Evolutionary conservation across 2,797 vertebrate genomes (phyloP).

Genomic region (Pristis pectinata): DNA sequence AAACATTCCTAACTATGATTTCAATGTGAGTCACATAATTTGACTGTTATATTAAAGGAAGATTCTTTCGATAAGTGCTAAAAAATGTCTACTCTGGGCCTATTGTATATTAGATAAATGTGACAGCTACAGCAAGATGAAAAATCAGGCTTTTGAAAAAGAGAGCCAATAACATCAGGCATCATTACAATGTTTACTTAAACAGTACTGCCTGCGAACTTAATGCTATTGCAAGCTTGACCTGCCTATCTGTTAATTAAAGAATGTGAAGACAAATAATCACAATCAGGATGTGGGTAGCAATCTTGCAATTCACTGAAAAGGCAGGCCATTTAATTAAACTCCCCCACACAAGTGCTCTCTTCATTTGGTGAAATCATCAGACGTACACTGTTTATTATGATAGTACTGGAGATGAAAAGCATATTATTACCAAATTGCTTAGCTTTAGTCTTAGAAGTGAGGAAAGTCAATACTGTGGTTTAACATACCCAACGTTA

Average conservation of each 20-base stretch:
- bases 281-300: slow-evolving; percentile 27
- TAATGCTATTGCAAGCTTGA: slow-evolving; percentile 35
- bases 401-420: slow-evolving; percentile 31
- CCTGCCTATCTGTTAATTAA: slow-evolving; percentile 37
- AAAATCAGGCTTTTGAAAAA: slow-evolving; percentile 16
- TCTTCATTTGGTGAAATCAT: slow-evolving; percentile 36
- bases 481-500: slow-evolving; percentile 29
- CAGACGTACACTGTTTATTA: slow-evolving; percentile 26
- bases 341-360: slow-evolving; percentile 30
- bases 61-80: neutral
- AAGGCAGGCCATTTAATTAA: slow-evolving; percentile 33
- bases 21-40: neutral
- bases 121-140: neutral
- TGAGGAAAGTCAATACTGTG: slow-evolving; percentile 34
- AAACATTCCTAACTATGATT: neutral
- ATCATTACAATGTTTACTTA: slow-evolving; percentile 28
- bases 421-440: slow-evolving; percentile 30
- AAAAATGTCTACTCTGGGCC: neutral
- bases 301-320: slow-evolving; percentile 32
- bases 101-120: neutral
- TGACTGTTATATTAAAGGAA: neutral
- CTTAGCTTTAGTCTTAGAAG: slow-evolving; percentile 25
- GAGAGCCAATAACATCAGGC: slow-evolving; percentile 19
- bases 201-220: slow-evolving; percentile 14
- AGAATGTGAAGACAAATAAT: slow-evolving; percentile 36